Percentiles rank a stretch among this genome's conserved stretches.
Conservation (phyloP, 2,888 invertebrate genomes). For the Spisula subtruncata region DNA sequence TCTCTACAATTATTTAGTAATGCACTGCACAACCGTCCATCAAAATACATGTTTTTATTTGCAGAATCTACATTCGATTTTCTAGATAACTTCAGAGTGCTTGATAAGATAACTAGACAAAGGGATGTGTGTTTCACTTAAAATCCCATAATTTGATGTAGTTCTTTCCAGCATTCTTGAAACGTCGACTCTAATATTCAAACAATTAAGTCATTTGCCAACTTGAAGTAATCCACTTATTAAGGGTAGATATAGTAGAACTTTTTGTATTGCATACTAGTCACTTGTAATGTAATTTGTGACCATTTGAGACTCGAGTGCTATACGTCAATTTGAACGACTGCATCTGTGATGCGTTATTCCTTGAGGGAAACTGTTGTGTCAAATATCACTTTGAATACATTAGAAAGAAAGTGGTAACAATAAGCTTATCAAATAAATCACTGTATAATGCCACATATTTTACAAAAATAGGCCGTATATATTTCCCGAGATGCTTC, state of each 20-base stretch:
- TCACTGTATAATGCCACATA: too few relatives aligned
- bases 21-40: background rate
- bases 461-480: background rate
- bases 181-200: background rate
- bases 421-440: too few relatives aligned
- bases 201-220: background rate
- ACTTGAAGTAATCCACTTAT: background rate
- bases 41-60: background rate
- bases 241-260: background rate
- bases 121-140: background rate
- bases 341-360: too few relatives aligned
- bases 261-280: too few relatives aligned
- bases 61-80: background rate
- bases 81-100: background rate
- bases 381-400: too few relatives aligned
- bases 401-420: too few relatives aligned
- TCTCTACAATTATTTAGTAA: too few relatives aligned
- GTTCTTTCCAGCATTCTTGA: background rate
- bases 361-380: too few relatives aligned
- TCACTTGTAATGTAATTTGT: too few relatives aligned
- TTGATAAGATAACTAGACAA: background rate
- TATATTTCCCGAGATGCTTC: background rate
- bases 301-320: too few relatives aligned
- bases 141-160: background rate
- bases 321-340: too few relatives aligned